Conservation (phyloP, 53 echinoderm and acorn worm genomes). For the Hippasteria phrygiana region DNA sequence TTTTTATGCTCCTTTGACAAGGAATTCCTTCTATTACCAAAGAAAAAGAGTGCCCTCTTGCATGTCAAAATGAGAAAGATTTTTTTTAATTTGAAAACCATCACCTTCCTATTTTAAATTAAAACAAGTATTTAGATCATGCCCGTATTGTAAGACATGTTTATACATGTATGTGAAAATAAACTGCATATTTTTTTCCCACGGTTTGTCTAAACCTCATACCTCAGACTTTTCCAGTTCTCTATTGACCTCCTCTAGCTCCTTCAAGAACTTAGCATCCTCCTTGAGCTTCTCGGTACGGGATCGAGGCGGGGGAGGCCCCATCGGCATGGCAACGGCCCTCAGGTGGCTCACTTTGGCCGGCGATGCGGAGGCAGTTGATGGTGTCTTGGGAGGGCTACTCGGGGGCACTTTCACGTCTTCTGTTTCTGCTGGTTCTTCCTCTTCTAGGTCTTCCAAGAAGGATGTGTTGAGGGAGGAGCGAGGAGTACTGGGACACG, state of each 20-base stretch:
- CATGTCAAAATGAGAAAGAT: no score
- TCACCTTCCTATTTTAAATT: no score
- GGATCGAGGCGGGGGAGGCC: slow-evolving; percentile 63
- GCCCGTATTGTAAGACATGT: no score
- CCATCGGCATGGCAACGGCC: slow-evolving; percentile 77
- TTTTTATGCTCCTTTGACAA: no score
- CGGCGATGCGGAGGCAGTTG: slow-evolving; percentile 4
- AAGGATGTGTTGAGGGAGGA: slow-evolving; percentile 59
- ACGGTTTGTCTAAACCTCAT: neutral
- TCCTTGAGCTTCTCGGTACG: slow-evolving; percentile 59
- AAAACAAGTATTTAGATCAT: no score
- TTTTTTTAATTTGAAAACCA: no score
- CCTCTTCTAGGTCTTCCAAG: slow-evolving; percentile 28
- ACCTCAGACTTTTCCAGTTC: slow-evolving; percentile 66
- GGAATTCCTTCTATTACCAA: no score
- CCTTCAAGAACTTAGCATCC: slow-evolving; percentile 65
- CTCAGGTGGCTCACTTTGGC: slow-evolving; percentile 51
- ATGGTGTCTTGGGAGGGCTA: slow-evolving; percentile 1
- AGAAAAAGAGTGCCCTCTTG: no score
- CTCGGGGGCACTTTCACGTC: slow-evolving; percentile 26
- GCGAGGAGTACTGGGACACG: slow-evolving; percentile 77
- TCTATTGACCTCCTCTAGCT: slow-evolving; percentile 70
- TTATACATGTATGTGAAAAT: no score
- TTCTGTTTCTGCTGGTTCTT: slow-evolving; percentile 20
- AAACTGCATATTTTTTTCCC: no score